Percentiles rank a stretch among this genome's conserved stretches.
phyloP scores from a whole-genome alignment of 2,797 vertebrate genomes.

The Taeniopygia guttata region DNA sequence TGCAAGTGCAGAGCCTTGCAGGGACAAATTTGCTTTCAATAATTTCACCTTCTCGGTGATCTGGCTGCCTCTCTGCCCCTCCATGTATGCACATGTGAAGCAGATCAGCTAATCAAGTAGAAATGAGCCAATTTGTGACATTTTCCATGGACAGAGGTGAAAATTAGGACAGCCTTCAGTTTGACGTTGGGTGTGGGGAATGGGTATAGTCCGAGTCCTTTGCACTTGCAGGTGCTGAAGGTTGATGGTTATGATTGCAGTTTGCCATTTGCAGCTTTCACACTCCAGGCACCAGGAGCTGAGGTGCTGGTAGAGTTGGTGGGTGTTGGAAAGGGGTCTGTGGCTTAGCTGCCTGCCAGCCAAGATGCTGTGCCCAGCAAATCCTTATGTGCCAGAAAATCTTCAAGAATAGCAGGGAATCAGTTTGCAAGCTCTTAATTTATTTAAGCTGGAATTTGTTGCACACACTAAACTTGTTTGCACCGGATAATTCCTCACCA shows the following conservation, averaged over 20 bases:
- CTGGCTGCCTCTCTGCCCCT: neutral
- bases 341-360: neutral
- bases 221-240: neutral
- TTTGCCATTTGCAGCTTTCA: neutral
- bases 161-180: neutral
- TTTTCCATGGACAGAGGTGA: neutral
- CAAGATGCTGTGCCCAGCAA: neutral
- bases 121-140: neutral
- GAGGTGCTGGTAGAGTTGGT: neutral
- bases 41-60: neutral
- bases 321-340: neutral
- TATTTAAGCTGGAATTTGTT: neutral
- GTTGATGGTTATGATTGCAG: neutral
- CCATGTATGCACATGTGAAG: neutral
- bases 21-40: neutral
- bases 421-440: neutral
- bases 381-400: neutral
- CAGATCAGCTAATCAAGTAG: neutral
- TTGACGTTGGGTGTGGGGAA: neutral
- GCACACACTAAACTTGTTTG: neutral
- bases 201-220: accelerated
- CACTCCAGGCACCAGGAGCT: neutral
- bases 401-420: neutral
- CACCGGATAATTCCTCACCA: neutral
- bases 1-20: accelerated